A percentile compares a stretch with the other conserved stretches of the same genome.
These are phyloP conservation scores for Cydia splendana DNA, from an alignment of 1,140 invertebrate genomes.

Conservation along the genomic window DNA sequence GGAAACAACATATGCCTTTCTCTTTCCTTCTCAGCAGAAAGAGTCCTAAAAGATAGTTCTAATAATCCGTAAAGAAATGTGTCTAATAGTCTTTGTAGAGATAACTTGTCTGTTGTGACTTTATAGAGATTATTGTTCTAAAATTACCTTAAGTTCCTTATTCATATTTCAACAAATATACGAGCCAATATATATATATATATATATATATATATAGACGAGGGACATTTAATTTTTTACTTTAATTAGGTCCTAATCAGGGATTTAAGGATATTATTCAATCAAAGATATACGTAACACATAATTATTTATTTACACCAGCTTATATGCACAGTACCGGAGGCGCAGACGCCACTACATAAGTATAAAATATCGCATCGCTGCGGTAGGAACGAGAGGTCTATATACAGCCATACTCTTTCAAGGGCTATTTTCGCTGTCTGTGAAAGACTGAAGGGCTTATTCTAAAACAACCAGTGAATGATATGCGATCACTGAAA, in stretches of 20 bases:
- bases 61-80: too few relatives aligned
- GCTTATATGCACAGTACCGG: slow-evolving; percentile 60
- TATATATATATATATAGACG: too few relatives aligned
- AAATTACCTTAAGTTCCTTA: too few relatives aligned
- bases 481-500: too few relatives aligned
- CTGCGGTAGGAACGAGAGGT: slow-evolving; percentile 51
- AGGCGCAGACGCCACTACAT: slow-evolving; percentile 17
- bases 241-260: neutral
- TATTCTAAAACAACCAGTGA: neutral
- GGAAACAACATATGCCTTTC: too few relatives aligned
- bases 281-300: slow-evolving; percentile 57
- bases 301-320: slow-evolving; percentile 73
- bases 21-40: too few relatives aligned
- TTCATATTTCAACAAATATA: too few relatives aligned
- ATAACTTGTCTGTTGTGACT: too few relatives aligned
- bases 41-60: too few relatives aligned
- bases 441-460: neutral
- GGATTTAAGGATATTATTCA: slow-evolving; percentile 20
- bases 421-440: slow-evolving; percentile 13
- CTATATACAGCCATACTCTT: slow-evolving; percentile 15
- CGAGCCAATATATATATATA: too few relatives aligned
- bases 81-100: too few relatives aligned
- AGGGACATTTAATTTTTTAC: neutral
- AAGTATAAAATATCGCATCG: slow-evolving; percentile 35
- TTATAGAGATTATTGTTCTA: too few relatives aligned